Evolutionary conservation across 2,797 vertebrate species (phyloP).

Genomic region (Sebastes matsubarae): DNA sequence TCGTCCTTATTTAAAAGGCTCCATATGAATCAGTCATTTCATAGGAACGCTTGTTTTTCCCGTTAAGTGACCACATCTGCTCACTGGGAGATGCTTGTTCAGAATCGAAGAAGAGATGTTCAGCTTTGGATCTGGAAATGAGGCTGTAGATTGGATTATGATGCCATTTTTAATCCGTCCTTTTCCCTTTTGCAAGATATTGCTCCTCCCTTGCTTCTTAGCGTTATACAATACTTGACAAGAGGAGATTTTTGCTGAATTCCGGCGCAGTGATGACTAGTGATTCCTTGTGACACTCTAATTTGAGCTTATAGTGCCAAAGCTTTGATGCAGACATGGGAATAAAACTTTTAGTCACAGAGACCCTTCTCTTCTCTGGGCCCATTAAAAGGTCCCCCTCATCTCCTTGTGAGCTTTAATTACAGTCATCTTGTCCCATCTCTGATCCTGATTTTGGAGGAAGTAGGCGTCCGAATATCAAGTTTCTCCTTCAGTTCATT

Average conservation of each 20-base stretch:
- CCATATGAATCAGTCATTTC: background rate
- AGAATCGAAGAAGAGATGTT: conserved; percentile 60
- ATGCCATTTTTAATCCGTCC: conserved; percentile 81
- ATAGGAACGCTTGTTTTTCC: background rate
- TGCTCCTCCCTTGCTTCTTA: conserved; percentile 75
- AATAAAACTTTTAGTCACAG: conserved; percentile 74
- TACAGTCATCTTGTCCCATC: conserved; percentile 55
- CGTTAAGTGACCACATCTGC: conserved; percentile 58
- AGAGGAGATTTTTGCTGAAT: conserved; percentile 74
- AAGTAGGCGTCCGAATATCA: conserved; percentile 11
- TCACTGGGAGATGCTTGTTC: conserved; percentile 58
- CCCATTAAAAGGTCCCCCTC: conserved; percentile 63
- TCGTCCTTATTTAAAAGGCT: background rate
- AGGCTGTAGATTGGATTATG: conserved; percentile 82
- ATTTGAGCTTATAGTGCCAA: conserved; percentile 71
- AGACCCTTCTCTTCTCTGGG: conserved; percentile 46
- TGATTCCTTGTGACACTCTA: conserved; percentile 76
- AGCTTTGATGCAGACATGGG: conserved; percentile 73
- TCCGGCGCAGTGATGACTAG: conserved; percentile 60
- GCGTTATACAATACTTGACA: conserved; percentile 77
- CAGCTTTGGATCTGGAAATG: conserved; percentile 76
- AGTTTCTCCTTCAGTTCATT: conserved; percentile 48
- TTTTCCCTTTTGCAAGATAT: conserved; percentile 74
- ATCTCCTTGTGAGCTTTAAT: conserved; percentile 65
- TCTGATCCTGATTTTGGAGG: conserved; percentile 54